Percentiles rank a stretch among this genome's conserved stretches.
Evolutionary conservation across 1,140 invertebrate genomes (phyloP).

Genomic region (Diuraphis noxia): DNA sequence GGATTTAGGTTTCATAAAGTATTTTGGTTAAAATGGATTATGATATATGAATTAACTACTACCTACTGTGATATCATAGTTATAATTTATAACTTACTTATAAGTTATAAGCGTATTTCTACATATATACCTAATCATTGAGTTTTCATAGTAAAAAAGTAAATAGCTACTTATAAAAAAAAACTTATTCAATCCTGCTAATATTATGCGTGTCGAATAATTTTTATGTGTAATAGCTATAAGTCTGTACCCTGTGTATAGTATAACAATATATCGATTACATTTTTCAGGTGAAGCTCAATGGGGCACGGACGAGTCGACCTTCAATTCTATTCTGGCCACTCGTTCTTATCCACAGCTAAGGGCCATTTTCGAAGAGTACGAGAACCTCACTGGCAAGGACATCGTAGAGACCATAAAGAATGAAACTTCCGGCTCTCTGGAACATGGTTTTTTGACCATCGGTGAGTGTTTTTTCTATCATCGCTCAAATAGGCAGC

Average conservation of each 20-base stretch:
- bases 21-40: too few relatives aligned
- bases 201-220: too few relatives aligned
- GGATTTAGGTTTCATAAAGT: too few relatives aligned
- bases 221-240: too few relatives aligned
- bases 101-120: neutral
- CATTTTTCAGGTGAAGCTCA: slow-evolving; percentile 61
- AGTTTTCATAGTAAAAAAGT: neutral
- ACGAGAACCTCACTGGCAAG: slow-evolving; percentile 74
- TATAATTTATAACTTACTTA: neutral
- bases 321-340: slow-evolving; percentile 70
- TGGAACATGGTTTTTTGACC: slow-evolving; percentile 82
- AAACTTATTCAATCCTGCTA: neutral
- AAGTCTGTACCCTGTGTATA: neutral
- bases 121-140: neutral
- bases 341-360: slow-evolving; percentile 68
- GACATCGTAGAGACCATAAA: slow-evolving; percentile 85
- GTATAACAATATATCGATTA: neutral
- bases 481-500: too few relatives aligned
- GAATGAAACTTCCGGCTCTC: slow-evolving; percentile 82
- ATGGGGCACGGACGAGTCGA: slow-evolving; percentile 72
- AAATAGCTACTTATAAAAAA: neutral
- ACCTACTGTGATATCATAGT: neutral
- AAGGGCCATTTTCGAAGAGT: slow-evolving; percentile 73
- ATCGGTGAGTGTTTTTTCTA: slow-evolving; percentile 68
- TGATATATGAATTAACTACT: too few relatives aligned